phyloP scores from a whole-genome alignment of 2,888 invertebrate genomes.

The Chydorus sphaericus region DNA sequence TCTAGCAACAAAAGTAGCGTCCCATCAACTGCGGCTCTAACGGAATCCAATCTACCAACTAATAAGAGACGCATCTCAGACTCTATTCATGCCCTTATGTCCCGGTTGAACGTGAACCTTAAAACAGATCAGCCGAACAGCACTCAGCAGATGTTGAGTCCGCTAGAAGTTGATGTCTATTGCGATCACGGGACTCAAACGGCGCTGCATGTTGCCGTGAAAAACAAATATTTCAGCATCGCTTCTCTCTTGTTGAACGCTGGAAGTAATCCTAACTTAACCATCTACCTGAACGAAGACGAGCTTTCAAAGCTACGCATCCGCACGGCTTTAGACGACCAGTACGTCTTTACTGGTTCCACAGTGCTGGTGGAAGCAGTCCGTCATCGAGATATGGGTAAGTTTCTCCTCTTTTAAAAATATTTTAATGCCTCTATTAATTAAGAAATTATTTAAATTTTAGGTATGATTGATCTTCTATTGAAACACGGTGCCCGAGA shows the following conservation, averaged over 20 bases:
- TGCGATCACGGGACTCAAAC: constrained; percentile 66
- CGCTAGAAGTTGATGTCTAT: constrained; percentile 55
- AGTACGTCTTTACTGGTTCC: constrained; percentile 22
- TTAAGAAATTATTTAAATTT: constrained; percentile 30
- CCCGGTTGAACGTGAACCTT: constrained; percentile 44
- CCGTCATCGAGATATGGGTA: constrained; percentile 41
- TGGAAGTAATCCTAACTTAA: constrained; percentile 68
- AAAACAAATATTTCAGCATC: constrained; percentile 56
- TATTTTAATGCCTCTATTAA: background rate
- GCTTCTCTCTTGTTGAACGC: constrained; percentile 51
- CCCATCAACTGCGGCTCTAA: background rate
- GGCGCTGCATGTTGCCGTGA: constrained; percentile 65
- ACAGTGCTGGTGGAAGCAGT: constrained; percentile 54
- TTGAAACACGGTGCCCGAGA: constrained; percentile 71
- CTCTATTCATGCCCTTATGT: constrained; percentile 78
- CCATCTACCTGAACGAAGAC: constrained; percentile 36
- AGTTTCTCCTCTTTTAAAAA: background rate
- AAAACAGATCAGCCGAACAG: constrained; percentile 18
- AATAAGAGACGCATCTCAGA: constrained; percentile 61
- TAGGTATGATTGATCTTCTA: constrained; percentile 51
- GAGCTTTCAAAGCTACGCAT: constrained; percentile 22
- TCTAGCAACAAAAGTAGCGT: too few relatives aligned
- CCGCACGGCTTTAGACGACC: constrained; percentile 12
- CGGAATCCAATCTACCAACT: background rate
- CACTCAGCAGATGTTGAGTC: constrained; percentile 37